These are phyloP conservation scores for Tetramorium alpestre DNA, from an alignment of 1,140 invertebrate genomes.

Conservation along the genomic window DNA sequence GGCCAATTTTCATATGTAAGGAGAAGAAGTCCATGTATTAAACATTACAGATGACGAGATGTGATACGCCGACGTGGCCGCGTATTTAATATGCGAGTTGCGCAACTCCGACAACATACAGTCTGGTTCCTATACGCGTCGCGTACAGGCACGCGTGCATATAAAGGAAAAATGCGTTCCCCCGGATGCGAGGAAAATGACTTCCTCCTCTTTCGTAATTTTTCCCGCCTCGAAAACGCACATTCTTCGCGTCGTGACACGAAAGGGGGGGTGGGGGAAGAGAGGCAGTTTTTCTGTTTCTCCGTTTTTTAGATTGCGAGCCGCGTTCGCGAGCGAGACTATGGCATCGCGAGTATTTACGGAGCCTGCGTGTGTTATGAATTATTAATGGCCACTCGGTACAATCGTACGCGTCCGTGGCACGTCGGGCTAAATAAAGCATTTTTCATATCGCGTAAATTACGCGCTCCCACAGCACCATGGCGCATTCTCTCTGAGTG, in stretches of 20 bases:
- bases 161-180: background rate
- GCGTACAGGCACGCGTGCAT: background rate
- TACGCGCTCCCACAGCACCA: conserved; percentile 2
- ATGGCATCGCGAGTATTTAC: conserved; percentile 62
- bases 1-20: background rate
- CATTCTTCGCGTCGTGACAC: conserved; percentile 11
- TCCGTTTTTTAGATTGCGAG: conserved; percentile 58
- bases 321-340: conserved; percentile 7
- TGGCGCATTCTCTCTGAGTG: conserved; percentile 10
- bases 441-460: conserved; percentile 59
- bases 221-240: conserved; percentile 55
- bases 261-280: background rate
- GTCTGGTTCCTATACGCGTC: background rate
- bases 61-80: conserved; percentile 29
- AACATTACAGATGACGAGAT: conserved; percentile 63
- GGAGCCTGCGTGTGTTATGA: conserved; percentile 60
- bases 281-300: background rate
- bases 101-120: conserved; percentile 42
- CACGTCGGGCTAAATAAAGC: conserved; percentile 46
- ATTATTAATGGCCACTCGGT: conserved; percentile 66
- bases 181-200: background rate
- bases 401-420: conserved; percentile 31
- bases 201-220: conserved; percentile 41
- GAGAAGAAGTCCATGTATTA: conserved; percentile 14
- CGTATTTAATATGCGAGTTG: conserved; percentile 65